Evolutionary conservation across 2,113 vertebrate species (phyloP), one percentile per base, ranked within the genome.

Genomic region (Engystomops pustulosus): DNA sequence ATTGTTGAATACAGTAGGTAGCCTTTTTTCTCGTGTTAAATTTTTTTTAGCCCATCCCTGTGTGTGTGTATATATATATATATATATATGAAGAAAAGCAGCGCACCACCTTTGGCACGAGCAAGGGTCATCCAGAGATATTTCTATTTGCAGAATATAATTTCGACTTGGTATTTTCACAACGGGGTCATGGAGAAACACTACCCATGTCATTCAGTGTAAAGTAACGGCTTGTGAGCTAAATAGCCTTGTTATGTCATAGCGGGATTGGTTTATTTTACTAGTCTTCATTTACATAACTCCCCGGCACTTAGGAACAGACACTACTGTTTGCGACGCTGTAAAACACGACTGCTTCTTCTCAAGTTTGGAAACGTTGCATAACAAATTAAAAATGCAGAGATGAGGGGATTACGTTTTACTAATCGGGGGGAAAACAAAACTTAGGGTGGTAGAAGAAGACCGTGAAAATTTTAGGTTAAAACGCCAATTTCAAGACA

Each of bases 331-430:
- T 53, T 70, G 9, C 2, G 8, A 79, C 2, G 4, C 3, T 12
- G 20, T 18, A 4, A 32, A 49, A 20, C 38, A 69, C 18, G n/a
- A 20, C 47, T 81, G 67, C 67, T 55, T 81, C 32, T 55, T 81
- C 30, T 81, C 67, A 36, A 18, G 18, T 34, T 49, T 38, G 1
- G 12, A 80, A 80, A 47, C 25, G 79, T 17, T 49, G 44, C 65
- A 69, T 51, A 55, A 55, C 79, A 55, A 70, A 71, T 70, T 70
- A 53, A 49, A 81, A 81, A 81, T 81, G 49, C 49, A 55, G 68
- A 25, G 45, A 58, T 34, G 30, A 81, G 11, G 23, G 67, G 67
- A 81, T 81, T 71, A 70, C 17, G 53, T 4, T 47, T n/a, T 53
- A 9, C 49, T n/a, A 32, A 20, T 80, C 8, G 4, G 4, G 8